Evolutionary conservation across 2,888 invertebrate species (phyloP), one percentile per base, ranked within the genome.

Genomic region (Parascotia fuliginaria): DNA sequence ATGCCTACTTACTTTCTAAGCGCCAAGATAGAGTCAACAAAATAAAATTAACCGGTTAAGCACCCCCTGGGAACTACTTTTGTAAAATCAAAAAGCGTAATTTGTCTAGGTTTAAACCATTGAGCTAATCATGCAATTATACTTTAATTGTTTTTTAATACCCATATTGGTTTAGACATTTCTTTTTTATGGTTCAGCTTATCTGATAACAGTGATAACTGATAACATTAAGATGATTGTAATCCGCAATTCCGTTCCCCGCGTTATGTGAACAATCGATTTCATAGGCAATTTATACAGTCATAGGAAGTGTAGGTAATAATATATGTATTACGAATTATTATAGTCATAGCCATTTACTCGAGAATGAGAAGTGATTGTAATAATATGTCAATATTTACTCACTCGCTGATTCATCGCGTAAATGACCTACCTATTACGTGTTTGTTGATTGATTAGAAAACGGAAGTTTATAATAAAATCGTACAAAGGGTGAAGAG

Each of bases 361-460:
- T 38, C 34, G 38, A 40, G 28, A 6, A 39, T 33, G 28, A 15
- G 42, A 49, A 34, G 28, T 38, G 24, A 14, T 38, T 24, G 11
- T 24, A n/a, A n/a, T n/a, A n/a, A n/a, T n/a, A 27, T 24, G 9
- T 44, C 29, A 38, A 27, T 45, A 12, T 32, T 38, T 38, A 38
- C 32, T 46, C 39, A 33, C 13, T 12, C 24, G 29, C 39, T 67
- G 65, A 68, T 51, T 68, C 61, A 60, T 32, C 37, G 28, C 45
- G 33, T 32, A 64, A 46, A 49, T 55, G 50, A 55, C 40, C 47
- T 50, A 55, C 40, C 47, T 50, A 60, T 51, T 49, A 49, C 60
- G 40, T 50, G 45, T 56, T 28, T 24, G 11, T 54, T 44, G 46
- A 54, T 52, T 49, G 40, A 50, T 39, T 43, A 9, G 28, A 15